phyloP scores from a whole-genome alignment of 2,113 vertebrate species.

The Menidia beryllina region DNA sequence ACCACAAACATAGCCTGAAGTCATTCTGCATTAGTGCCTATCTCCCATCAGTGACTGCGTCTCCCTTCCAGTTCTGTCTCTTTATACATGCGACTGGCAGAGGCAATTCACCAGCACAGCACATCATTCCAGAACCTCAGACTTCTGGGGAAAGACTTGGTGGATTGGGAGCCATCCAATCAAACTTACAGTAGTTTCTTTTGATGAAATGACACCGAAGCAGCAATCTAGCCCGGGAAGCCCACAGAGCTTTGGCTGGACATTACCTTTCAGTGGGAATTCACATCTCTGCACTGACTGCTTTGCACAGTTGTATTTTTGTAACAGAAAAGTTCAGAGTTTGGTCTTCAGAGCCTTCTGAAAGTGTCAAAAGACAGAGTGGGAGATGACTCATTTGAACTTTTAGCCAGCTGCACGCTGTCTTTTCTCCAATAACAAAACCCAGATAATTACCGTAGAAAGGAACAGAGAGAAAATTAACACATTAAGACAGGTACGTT shows the following conservation, averaged over 20 bases:
- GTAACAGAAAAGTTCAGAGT: background rate
- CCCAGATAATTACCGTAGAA: too few relatives aligned
- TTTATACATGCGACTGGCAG: conserved; percentile 41
- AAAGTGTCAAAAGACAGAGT: background rate
- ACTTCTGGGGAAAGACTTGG: conserved; percentile 23
- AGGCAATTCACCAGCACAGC: conserved; percentile 58
- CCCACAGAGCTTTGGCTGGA: conserved; percentile 36
- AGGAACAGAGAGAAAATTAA: background rate
- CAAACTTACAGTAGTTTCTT: conserved; percentile 42
- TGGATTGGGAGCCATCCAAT: conserved; percentile 52
- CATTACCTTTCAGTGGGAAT: conserved; percentile 35
- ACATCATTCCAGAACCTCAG: conserved; percentile 49
- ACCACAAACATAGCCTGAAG: conserved; percentile 26
- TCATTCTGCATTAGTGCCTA: conserved; percentile 61
- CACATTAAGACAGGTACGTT: too few relatives aligned
- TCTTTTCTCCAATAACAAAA: too few relatives aligned
- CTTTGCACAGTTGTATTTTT: conserved; percentile 4
- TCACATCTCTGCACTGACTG: conserved; percentile 21
- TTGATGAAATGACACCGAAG: conserved; percentile 39
- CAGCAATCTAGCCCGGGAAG: conserved; percentile 22
- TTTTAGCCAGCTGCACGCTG: background rate
- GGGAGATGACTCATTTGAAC: background rate
- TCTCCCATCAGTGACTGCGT: conserved; percentile 32
- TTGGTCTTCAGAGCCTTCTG: background rate
- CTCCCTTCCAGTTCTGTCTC: conserved; percentile 42